These are phyloP conservation scores for Phrynosoma blainvillii DNA, from an alignment of 2,113 vertebrate genomes.

Conservation along the genomic window DNA sequence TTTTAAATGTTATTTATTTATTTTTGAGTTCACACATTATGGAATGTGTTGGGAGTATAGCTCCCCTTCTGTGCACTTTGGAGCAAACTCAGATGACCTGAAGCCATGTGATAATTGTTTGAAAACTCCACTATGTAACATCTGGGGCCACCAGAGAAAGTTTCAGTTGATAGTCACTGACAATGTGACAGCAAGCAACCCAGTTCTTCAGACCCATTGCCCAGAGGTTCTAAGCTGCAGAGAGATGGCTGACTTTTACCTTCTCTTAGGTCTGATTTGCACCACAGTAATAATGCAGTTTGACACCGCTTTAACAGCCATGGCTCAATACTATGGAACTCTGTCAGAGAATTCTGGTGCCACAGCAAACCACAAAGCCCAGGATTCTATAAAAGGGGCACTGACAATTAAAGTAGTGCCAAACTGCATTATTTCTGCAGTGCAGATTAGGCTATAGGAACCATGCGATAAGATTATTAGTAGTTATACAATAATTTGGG, in stretches of 20 bases:
- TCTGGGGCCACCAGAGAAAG: not conserved
- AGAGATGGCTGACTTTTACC: not conserved
- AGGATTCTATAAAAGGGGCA: too few species aligned
- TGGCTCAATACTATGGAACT: too few species aligned
- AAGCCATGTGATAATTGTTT: not conserved
- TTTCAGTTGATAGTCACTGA: not conserved
- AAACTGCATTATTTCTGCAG: too few species aligned
- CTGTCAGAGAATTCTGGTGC: too few species aligned
- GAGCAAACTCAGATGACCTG: not conserved
- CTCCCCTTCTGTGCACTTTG: not conserved
- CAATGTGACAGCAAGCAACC: not conserved
- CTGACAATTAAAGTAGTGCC: too few species aligned
- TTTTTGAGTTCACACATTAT: not conserved
- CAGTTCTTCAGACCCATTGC: not conserved
- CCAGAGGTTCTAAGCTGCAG: not conserved
- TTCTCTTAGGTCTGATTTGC: not conserved
- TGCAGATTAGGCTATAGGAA: not conserved
- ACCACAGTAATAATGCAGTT: too few species aligned
- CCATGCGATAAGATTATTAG: not conserved
- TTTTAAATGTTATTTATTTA: not conserved
- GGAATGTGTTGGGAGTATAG: not conserved
- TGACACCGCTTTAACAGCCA: too few species aligned
- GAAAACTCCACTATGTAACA: not conserved
- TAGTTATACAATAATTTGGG: not conserved
- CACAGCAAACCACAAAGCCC: too few species aligned